Conservation (phyloP, 2,888 invertebrate species). For the Tineola bisselliella region DNA sequence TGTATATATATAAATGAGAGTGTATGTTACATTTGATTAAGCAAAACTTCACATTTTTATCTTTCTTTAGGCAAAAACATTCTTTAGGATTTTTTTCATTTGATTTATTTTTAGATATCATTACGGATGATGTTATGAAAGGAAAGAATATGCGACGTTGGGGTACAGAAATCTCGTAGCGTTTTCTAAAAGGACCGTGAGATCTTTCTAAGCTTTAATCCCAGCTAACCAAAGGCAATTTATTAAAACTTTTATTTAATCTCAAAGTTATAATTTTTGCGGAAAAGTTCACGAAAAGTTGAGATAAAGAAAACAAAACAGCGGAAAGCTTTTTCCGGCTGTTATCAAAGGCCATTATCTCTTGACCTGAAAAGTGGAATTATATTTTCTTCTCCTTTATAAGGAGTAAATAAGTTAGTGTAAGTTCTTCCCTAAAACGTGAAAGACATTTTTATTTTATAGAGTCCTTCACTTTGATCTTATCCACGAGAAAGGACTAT, state of each 20-base stretch:
- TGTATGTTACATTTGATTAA: too few species aligned
- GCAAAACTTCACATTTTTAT: too few species aligned
- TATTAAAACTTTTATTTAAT: conserved; percentile 64
- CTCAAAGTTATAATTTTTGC: conserved; percentile 63
- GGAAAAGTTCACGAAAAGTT: conserved; percentile 56
- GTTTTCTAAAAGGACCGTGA: conserved; percentile 8
- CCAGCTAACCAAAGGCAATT: conserved; percentile 49
- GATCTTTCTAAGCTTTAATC: conserved; percentile 43
- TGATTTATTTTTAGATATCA: too few species aligned
- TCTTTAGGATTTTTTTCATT: too few species aligned
- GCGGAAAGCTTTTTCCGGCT: conserved; percentile 65
- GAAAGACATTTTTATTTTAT: conserved; percentile 8
- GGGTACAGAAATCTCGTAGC: neutral
- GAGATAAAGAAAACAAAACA: conserved; percentile 64
- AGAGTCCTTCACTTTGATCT: conserved; percentile 5
- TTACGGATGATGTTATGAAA: too few species aligned
- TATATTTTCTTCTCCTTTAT: conserved; percentile 63
- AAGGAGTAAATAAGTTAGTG: conserved; percentile 60
- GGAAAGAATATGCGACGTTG: neutral
- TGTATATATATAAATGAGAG: too few species aligned
- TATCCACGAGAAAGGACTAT: neutral
- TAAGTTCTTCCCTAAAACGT: conserved; percentile 11
- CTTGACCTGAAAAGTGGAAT: conserved; percentile 64
- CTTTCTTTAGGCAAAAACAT: too few species aligned
- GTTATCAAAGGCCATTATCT: conserved; percentile 66